Base-by-base conservation (phyloP, 2,888 invertebrate species). In the Euplexia lucipara region DNA sequence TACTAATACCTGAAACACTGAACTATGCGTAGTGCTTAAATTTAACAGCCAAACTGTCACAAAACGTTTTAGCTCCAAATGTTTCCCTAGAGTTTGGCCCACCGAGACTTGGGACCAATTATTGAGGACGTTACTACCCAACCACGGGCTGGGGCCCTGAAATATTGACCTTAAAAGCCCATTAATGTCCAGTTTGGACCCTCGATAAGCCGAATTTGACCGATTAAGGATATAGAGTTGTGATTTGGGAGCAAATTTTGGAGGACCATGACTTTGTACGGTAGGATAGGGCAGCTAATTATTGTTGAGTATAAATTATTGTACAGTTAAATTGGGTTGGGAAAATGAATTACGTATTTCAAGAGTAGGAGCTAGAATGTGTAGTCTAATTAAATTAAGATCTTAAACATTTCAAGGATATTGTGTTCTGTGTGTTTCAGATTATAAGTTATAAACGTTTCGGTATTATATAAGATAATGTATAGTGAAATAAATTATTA, bases 91-190 rank as follows among this genome's bases (percentile, higher is more conserved):
- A 83, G 86, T 83, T 85, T 82, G 48, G 48, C 44, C 66, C 69
- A 75, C 80, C 66, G 83, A 84, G 82, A 82, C 80, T 85, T 83
- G 90, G 88, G 90, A 88, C 87, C 92, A 90, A 92, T 93, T 91
- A 92, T 89, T 82, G 81, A 81, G 78, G 79, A 83, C 84, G 85
- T 89, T 67, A 71, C 74, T 61, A 69, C 67, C 75, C 64, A 70
- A 71, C 79, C 81, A 62, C 79, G 53, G 74, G 57, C 69, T 59
- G 70, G 70, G 67, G 53, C 71, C 67, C 89, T 94, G 89, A 93
- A 92, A 91, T 94, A 94, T 92, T 91, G 91, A 91, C 91, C 91
- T 88, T 88, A 86, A 89, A 91, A 89, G 88, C 84, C 90, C 90
- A 93, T 94, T 94, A 94, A 86, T 87, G 89, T 88, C 87, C 89